phyloP scores from a whole-genome alignment of 2,888 invertebrate species.

The Labia minor region DNA sequence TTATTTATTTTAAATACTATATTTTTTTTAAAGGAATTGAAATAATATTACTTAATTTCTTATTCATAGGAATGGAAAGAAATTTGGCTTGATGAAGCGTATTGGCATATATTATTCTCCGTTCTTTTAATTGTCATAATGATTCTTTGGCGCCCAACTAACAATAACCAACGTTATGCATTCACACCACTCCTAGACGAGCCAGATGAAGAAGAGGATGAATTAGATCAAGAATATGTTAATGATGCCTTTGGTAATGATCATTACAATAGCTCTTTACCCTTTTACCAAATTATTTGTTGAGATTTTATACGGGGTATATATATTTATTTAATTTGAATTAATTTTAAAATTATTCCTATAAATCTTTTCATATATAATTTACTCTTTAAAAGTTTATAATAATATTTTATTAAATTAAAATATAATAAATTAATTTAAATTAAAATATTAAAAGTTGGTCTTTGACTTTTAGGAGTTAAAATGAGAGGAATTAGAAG shows the following conservation, averaged over 20 bases:
- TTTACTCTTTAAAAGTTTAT: no score
- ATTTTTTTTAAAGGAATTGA: no score
- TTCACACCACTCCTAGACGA: conserved; percentile 84
- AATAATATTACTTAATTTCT: background rate
- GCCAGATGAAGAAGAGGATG: conserved; percentile 66
- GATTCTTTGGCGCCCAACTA: conserved; percentile 90
- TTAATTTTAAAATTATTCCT: conserved; percentile 3
- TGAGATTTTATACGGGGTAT: no score
- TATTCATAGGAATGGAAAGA: conserved; percentile 70
- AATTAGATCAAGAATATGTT: conserved; percentile 70
- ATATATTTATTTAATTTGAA: conserved; percentile 21
- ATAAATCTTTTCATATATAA: no score
- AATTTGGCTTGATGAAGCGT: conserved; percentile 89
- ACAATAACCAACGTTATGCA: conserved; percentile 86
- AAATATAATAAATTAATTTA: no score
- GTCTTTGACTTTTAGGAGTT: conserved; percentile 41
- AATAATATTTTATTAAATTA: no score
- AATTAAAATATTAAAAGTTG: no score
- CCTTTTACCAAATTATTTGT: no score
- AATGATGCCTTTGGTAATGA: conserved; percentile 75
- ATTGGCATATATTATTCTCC: conserved; percentile 90
- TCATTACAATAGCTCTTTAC: no score
- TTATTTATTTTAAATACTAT: no score
- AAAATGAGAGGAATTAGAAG: conserved; percentile 53
- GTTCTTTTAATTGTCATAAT: conserved; percentile 80